Evolutionary conservation across 2,797 vertebrate genomes (phyloP).

Genomic region (Tarsius wallacei): DNA sequence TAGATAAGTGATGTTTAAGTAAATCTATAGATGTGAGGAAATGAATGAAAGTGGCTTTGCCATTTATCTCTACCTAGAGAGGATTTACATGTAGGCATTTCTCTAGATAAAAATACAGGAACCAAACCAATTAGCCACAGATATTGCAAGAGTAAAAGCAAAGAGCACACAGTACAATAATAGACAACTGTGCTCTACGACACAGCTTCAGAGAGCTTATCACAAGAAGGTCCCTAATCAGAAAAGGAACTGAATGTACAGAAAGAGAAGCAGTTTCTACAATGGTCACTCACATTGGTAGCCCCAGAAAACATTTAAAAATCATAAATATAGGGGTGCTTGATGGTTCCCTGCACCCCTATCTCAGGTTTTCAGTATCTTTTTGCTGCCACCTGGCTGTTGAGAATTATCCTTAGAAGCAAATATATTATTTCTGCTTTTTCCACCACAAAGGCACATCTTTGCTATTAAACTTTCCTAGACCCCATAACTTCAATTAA

Average conservation of each 20-base stretch:
- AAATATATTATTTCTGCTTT: neutral
- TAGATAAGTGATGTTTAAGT: conserved; percentile 22
- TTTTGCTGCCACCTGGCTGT: neutral
- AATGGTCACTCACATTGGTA: neutral
- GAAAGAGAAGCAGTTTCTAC: conserved; percentile 19
- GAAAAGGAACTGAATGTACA: conserved; percentile 44
- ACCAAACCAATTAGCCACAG: neutral
- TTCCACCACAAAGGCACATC: neutral
- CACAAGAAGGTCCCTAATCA: neutral
- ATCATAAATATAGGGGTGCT: conserved; percentile 21
- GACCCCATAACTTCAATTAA: neutral
- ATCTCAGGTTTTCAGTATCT: neutral
- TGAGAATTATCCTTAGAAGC: neutral
- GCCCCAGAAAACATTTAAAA: neutral
- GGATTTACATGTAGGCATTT: neutral
- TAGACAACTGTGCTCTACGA: neutral
- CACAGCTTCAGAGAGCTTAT: neutral
- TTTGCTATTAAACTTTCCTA: neutral
- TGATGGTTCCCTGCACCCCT: neutral
- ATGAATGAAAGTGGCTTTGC: conserved; percentile 11
- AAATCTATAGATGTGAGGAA: neutral
- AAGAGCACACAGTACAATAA: neutral
- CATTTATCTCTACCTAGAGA: neutral
- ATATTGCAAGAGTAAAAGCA: neutral
- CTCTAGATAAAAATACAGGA: neutral